A percentile compares a stretch with the other conserved stretches of the same genome.
Conservation (phyloP, 2,797 vertebrate genomes). For the Melanotaenia nigrans region DNA sequence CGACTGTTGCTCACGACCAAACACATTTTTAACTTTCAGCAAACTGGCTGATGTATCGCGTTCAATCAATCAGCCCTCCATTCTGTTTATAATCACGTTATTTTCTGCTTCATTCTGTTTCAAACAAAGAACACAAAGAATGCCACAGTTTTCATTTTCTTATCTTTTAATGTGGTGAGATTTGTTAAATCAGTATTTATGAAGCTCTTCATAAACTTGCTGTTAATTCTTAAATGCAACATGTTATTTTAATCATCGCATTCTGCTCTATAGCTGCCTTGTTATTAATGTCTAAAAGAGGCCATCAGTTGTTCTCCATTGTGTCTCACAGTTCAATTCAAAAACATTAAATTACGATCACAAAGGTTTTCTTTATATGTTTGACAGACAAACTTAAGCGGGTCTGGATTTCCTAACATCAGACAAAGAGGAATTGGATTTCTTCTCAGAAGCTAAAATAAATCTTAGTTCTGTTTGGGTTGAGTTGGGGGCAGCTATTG, state of each 20-base stretch:
- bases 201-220: slow-evolving; percentile 33
- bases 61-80: slow-evolving; percentile 10
- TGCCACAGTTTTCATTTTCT: slow-evolving; percentile 9
- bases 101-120: not conserved
- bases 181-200: slow-evolving; percentile 16
- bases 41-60: not conserved
- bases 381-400: slow-evolving; percentile 40
- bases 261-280: slow-evolving; percentile 41
- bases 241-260: slow-evolving; percentile 38
- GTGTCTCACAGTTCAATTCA: slow-evolving; percentile 40
- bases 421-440: slow-evolving; percentile 39
- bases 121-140: slow-evolving; percentile 7
- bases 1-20: not conserved
- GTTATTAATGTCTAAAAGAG: slow-evolving; percentile 42
- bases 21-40: slow-evolving; percentile 1
- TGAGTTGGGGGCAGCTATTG: slow-evolving; percentile 26
- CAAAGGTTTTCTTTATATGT: slow-evolving; percentile 39
- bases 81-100: slow-evolving; percentile 15
- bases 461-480: slow-evolving; percentile 6
- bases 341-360: slow-evolving; percentile 45
- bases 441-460: slow-evolving; percentile 28
- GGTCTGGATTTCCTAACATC: slow-evolving; percentile 37
- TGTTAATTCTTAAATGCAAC: slow-evolving; percentile 45
- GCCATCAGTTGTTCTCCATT: slow-evolving; percentile 39
- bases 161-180: slow-evolving; percentile 1